Percentiles rank a stretch among this genome's conserved stretches.
phyloP scores from a whole-genome alignment of 2,113 vertebrate genomes.

The Apus apus region DNA sequence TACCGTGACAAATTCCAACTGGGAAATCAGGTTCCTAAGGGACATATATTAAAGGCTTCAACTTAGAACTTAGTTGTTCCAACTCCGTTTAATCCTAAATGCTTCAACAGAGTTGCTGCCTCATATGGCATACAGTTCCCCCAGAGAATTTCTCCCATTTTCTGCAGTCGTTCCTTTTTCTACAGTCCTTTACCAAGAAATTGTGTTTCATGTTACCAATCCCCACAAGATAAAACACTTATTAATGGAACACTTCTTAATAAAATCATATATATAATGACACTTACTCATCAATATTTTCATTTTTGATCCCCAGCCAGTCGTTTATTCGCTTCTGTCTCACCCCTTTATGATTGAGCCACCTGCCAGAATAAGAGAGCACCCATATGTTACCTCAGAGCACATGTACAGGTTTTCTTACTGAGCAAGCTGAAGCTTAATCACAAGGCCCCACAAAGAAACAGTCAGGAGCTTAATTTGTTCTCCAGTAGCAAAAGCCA shows the following conservation, averaged over 20 bases:
- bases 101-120: not conserved
- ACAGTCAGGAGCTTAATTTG: not conserved
- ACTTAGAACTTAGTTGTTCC: not conserved
- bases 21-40: not conserved
- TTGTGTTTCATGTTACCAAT: not conserved
- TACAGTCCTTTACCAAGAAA: not conserved
- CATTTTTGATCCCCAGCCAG: constrained; percentile 92
- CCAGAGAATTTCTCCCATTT: not conserved
- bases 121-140: not conserved
- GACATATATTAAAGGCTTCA: not conserved
- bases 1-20: not conserved
- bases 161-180: not conserved
- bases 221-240: not conserved
- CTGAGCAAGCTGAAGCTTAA: not conserved
- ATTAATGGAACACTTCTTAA: not conserved
- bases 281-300: constrained; percentile 92
- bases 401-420: not conserved
- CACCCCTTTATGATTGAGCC: constrained; percentile 96
- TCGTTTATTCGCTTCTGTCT: constrained; percentile 92
- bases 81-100: not conserved
- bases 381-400: constrained; percentile 12
- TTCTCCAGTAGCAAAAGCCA: not conserved
- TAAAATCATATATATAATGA: not conserved
- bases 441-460: not conserved
- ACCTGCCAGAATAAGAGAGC: constrained; percentile 75